Evolutionary conservation across 2,888 invertebrate genomes (phyloP).

Genomic region (Hermodice carunculata): DNA sequence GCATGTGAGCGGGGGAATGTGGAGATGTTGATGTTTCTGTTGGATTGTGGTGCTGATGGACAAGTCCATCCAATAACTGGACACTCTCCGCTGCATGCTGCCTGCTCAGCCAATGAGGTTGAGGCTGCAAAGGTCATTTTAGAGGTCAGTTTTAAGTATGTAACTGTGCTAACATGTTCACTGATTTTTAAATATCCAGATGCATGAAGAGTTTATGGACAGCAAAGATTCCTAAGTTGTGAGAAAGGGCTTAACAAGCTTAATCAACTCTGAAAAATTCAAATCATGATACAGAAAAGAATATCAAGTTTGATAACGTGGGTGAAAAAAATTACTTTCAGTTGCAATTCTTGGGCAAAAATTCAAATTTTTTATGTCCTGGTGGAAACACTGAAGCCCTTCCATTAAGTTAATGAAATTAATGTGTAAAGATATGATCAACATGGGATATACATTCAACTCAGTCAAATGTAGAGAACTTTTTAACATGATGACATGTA

Average conservation of each 20-base stretch:
- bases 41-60: constrained; percentile 89
- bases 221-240: too few relatives aligned
- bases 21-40: constrained; percentile 81
- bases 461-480: too few relatives aligned
- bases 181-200: too few relatives aligned
- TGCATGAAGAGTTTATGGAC: too few relatives aligned
- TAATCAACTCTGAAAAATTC: too few relatives aligned
- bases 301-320: neutral
- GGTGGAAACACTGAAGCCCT: neutral
- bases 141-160: constrained; percentile 72
- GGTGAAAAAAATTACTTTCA: neutral
- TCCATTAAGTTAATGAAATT: too few relatives aligned
- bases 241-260: too few relatives aligned
- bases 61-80: constrained; percentile 90
- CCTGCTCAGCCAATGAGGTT: constrained; percentile 86
- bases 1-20: constrained; percentile 89
- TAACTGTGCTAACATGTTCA: too few relatives aligned
- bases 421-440: too few relatives aligned
- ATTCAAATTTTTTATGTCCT: neutral
- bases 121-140: constrained; percentile 83
- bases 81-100: constrained; percentile 92
- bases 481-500: too few relatives aligned
- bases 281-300: neutral
- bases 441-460: too few relatives aligned
- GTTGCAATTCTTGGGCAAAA: neutral